Conservation (phyloP, 2,888 invertebrate genomes). For the Anorthoa munda region DNA sequence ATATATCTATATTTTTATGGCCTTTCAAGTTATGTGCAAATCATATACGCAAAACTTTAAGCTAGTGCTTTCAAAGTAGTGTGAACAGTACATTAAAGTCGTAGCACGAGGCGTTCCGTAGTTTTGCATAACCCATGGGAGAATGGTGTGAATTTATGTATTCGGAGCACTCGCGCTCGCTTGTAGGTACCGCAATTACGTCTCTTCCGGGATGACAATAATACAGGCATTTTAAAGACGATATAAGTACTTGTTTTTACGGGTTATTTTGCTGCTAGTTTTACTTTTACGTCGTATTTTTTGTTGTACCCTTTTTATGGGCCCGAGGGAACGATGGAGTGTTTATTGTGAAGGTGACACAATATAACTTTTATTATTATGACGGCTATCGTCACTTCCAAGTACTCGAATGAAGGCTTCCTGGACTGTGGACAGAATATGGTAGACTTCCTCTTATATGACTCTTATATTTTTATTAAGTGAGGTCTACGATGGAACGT, state of each 20-base stretch:
- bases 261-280: background rate
- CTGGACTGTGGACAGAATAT: background rate
- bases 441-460: background rate
- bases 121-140: slow-evolving; percentile 34
- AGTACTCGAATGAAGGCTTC: background rate
- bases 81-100: slow-evolving; percentile 3
- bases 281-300: slow-evolving; percentile 3
- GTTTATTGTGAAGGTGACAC: slow-evolving; percentile 24
- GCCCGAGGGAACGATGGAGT: background rate
- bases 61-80: background rate
- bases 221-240: slow-evolving; percentile 11
- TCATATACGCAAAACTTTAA: background rate
- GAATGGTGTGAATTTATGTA: slow-evolving; percentile 30
- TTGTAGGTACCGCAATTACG: background rate
- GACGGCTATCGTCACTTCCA: background rate
- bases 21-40: background rate
- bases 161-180: slow-evolving; percentile 13
- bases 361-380: slow-evolving; percentile 29
- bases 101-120: slow-evolving; percentile 6
- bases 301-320: background rate
- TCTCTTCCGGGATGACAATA: slow-evolving; percentile 16
- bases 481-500: background rate
- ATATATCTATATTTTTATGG: too few relatives aligned
- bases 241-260: slow-evolving; percentile 6
- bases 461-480: background rate